Percentiles rank a stretch among this genome's conserved stretches.
phyloP scores from a whole-genome alignment of 2,888 invertebrate species.

The Noctua fimbriata region DNA sequence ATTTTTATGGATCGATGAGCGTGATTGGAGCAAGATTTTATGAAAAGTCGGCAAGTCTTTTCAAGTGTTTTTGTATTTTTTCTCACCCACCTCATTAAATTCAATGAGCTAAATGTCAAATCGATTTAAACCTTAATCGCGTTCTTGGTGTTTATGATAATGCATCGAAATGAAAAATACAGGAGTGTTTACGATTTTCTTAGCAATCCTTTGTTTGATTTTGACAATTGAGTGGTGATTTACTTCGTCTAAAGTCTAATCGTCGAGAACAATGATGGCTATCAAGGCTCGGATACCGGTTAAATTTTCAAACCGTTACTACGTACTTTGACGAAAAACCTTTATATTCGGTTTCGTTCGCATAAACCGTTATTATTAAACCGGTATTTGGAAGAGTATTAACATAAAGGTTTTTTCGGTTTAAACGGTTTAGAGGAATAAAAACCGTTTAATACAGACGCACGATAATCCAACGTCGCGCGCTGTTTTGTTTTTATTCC shows the following conservation, averaged over 20 bases:
- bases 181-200: neutral
- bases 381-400: too few species aligned
- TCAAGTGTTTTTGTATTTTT: slow-evolving; percentile 18
- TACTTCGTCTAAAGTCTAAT: slow-evolving; percentile 10
- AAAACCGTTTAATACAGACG: too few species aligned
- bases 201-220: slow-evolving; percentile 12
- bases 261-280: neutral
- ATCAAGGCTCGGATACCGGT: too few species aligned
- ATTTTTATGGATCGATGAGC: neutral
- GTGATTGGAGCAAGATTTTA: slow-evolving; percentile 8
- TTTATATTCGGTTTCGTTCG: too few species aligned
- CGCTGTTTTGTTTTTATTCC: too few species aligned
- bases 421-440: too few species aligned
- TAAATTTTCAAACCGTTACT: too few species aligned
- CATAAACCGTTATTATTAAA: too few species aligned
- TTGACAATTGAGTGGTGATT: slow-evolving; percentile 14
- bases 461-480: too few species aligned
- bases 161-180: neutral
- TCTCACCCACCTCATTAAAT: neutral
- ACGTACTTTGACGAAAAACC: too few species aligned
- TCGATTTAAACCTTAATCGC: slow-evolving; percentile 4
- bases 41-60: neutral
- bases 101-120: slow-evolving; percentile 22
- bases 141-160: neutral
- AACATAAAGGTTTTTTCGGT: too few species aligned